Conservation (phyloP, 1,140 invertebrate genomes). For the Colletes gigas region DNA sequence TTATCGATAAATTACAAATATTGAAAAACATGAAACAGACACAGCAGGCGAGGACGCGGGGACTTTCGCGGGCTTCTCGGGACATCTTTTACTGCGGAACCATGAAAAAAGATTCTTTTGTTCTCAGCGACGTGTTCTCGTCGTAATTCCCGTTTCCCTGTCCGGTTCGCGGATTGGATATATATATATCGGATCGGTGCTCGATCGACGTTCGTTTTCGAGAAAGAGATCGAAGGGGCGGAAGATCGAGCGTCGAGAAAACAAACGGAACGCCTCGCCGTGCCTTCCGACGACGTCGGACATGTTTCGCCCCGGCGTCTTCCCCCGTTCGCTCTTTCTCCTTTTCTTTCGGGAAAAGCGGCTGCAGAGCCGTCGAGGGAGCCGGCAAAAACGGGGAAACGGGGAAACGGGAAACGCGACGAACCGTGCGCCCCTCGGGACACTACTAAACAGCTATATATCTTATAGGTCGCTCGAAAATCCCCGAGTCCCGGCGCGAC, state of each 20-base stretch:
- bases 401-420: constrained; percentile 44
- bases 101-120: constrained; percentile 53
- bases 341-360: background rate
- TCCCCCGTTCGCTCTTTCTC: background rate
- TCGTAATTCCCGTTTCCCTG: constrained; percentile 41
- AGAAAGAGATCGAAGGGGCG: constrained; percentile 5
- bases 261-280: background rate
- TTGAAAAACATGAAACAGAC: constrained; percentile 82
- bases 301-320: background rate
- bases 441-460: constrained; percentile 50
- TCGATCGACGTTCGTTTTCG: constrained; percentile 13
- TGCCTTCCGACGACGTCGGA: background rate
- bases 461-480: constrained; percentile 54
- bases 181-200: background rate
- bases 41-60: constrained; percentile 72
- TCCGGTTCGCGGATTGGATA: background rate
- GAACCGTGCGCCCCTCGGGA: constrained; percentile 38
- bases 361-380: background rate
- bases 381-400: background rate
- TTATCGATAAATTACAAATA: constrained; percentile 82
- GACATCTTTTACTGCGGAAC: constrained; percentile 50
- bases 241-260: background rate
- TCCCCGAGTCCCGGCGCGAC: constrained; percentile 68
- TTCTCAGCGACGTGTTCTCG: constrained; percentile 27
- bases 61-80: constrained; percentile 57